Evolutionary conservation across 2,797 vertebrate species (phyloP), one percentile per base, ranked within the genome.

Genomic region (Sebastolobus alascanus): DNA sequence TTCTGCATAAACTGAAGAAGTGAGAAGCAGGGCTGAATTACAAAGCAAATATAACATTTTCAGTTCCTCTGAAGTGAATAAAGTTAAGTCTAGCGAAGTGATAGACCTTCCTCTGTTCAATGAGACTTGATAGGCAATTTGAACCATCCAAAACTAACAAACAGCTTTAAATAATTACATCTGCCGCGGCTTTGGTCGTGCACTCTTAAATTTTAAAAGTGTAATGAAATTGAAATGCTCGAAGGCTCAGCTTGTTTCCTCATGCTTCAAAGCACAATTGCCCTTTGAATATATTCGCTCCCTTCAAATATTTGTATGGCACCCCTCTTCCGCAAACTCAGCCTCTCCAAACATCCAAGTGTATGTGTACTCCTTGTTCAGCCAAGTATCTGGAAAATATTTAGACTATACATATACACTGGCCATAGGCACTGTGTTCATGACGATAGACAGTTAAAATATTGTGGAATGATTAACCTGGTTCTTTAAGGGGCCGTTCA

Each of bases 331-430:
- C 31, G 58, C 83, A 73, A 72, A 70, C 85, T 80, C 69, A 52
- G 50, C 75, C 79, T 91, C 90, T 87, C 86, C 84, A 92, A 93
- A 93, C 72, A 92, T 31, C 73, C 64, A 3, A 9, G 56, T 60
- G 55, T 86, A 43, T 91, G 84, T 93, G 91, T 25, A 10, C 73
- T 83, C 83, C 91, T 89, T 90, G 86, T 93, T 92, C 85, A 71
- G 73, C 80, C 84, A 33, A 84, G 90, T 77, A 79, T 77, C 80
- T 84, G 88, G 81, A 91, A 95, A 93, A 94, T 95, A 95, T 95
- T 94, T 94, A 80, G 77, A 89, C 33, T 35, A 35, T 35, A 88
- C 89, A 80, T 89, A 92, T 89, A 91, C 89, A 82, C 73, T 33
- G 46, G 56, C 84, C 79, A 91, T 80, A 89, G 85, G 77, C 69